Evolutionary conservation across 2,797 vertebrate species (phyloP), one percentile per base, ranked within the genome.

Genomic region (Sparidentex hasta): DNA sequence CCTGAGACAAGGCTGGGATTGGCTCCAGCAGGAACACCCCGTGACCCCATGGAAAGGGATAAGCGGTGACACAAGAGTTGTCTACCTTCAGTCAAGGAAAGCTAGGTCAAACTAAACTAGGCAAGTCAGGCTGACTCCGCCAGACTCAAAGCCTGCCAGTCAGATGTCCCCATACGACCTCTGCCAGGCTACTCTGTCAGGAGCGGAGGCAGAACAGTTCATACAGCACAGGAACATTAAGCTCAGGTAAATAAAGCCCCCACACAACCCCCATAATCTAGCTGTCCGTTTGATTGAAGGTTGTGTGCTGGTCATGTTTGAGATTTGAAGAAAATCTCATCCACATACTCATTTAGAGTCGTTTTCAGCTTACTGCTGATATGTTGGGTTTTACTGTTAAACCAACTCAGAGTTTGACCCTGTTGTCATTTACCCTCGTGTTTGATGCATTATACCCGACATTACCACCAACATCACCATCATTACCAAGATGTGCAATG

Each of bases 101-200:
- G 51, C 14, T 13, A 16, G 46, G 62, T 51, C 51, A 27, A 2
- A 9, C 38, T 38, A 78, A 81, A 71, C 57, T 5, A 18, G 50
- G 43, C 71, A 25, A 65, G 80, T 82, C 68, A 59, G 69, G 65
- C 70, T 65, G 71, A 76, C 72, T 51, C 27, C 57, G 65, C 76
- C 76, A 85, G 68, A 74, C 76, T 75, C 61, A 29, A 21, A 77
- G 29, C 56, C 67, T 74, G 78, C 44, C 68, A 74, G 71, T 86
- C 78, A 82, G 64, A 46, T 41, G 74, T 82, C 78, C 71, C 29
- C 65, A 70, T 57, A 16, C 18, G 23, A 69, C 83, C 69, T 78
- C 0, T 8, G 77, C 55, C 44, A 27, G 51, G 21, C 67, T 47
- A 17, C 51, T 43, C 64, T 65, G 70, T 73, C 64, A 65, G 74